These are phyloP conservation scores for Catharus bicknelli DNA, from an alignment of 2,113 vertebrate genomes.

Conservation along the genomic window DNA sequence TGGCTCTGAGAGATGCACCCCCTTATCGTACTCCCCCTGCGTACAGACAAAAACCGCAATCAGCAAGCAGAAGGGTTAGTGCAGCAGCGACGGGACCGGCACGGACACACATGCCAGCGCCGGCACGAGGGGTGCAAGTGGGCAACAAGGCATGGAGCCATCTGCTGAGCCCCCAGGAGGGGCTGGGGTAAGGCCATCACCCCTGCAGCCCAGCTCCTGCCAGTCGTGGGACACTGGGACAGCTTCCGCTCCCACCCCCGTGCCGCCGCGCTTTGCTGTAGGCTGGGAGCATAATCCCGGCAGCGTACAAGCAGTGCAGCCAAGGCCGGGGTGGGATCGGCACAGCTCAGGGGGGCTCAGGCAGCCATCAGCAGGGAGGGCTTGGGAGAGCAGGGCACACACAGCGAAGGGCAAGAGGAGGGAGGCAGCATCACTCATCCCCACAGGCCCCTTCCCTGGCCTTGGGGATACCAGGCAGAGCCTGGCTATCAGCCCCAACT, in stretches of 20 bases:
- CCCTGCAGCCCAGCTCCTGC: not conserved
- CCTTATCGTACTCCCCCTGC: constrained; percentile 86
- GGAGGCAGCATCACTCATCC: not conserved
- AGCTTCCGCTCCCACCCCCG: not conserved
- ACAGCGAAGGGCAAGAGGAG: constrained; percentile 33
- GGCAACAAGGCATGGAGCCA: not conserved
- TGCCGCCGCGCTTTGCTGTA: not conserved
- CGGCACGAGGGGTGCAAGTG: not conserved
- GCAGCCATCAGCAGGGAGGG: constrained; percentile 28
- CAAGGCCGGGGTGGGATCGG: not conserved
- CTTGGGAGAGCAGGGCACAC: constrained; percentile 27
- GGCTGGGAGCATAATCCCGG: not conserved
- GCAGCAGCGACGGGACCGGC: constrained; percentile 51
- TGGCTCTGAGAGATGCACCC: constrained; percentile 75
- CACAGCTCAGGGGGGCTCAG: constrained; percentile 1
- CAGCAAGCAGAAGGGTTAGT: constrained; percentile 84
- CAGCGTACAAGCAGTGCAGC: constrained; percentile 52
- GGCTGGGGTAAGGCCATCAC: accelerated
- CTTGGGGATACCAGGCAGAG: not conserved
- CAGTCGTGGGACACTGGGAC: not conserved
- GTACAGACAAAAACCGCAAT: constrained; percentile 87
- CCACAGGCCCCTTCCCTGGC: not conserved
- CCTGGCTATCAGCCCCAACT: not conserved
- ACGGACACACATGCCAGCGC: not conserved
- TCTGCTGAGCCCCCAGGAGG: not conserved